Evolutionary conservation across 2,113 vertebrate genomes (phyloP), one percentile per base, ranked within the genome.

Genomic region (Arvicanthis niloticus): DNA sequence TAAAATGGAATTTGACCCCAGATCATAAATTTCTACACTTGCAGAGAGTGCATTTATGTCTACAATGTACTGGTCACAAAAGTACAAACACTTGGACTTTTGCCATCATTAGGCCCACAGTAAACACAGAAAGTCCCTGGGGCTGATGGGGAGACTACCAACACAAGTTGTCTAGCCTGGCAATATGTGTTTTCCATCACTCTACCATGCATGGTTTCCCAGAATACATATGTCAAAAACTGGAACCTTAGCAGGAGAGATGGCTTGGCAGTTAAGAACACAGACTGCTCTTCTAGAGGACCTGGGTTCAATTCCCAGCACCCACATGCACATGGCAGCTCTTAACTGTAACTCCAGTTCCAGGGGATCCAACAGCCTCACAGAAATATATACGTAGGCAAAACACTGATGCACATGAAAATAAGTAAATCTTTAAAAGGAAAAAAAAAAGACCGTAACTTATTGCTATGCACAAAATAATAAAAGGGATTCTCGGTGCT

Each of bases 1-100:
- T 76, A 95, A 81, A 96, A 93, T 17, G 86, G 37, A 8, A 0
- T 81, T 53, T 85, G 58, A 85, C n/a, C 86, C 70, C 22, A 91
- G 92, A 82, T 82, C 53, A 19, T 48, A 6, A 37, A 78, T 65
- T 75, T 72, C 58, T 62, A 86, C 7, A 95, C 80, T 90, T 92
- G 62, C 31, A 45, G 76, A 19, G 88, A 91, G 76, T 56, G 12
- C 0, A 60, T 17, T 24, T 76, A 26, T 45, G 67, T 29, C 45
- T 88, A 31, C 88, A 16, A 21, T 80, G 3, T n/a, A 51, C 65
- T 5, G 8, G 48, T 82, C 51, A 76, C 42, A 96, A 24, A 56
- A 84, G 81, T 13, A 26, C n/a, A 84, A 60, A 84, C 40, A 73
- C 15, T 21, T 72, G 29, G 6, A 15, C 37, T 67, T 85, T 88